These are phyloP conservation scores for Seira sanloemensis DNA, from an alignment of 2,888 invertebrate genomes.

Conservation along the genomic window DNA sequence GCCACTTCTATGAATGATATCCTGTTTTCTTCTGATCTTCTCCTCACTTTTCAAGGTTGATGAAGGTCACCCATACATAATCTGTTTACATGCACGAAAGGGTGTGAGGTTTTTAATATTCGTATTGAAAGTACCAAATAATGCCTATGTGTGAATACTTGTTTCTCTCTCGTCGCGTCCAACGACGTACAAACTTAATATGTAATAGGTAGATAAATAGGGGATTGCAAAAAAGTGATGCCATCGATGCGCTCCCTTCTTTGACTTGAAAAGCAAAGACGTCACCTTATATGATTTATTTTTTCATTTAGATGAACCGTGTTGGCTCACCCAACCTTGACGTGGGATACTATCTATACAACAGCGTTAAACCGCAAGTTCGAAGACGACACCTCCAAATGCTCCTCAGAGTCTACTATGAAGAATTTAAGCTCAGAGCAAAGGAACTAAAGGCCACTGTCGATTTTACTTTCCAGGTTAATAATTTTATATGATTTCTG, in stretches of 20 bases:
- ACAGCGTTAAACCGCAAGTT: slow-evolving; percentile 61
- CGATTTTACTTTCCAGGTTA: slow-evolving; percentile 59
- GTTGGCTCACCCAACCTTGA: slow-evolving; percentile 66
- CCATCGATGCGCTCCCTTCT: neutral
- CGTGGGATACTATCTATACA: slow-evolving; percentile 64
- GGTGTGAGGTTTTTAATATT: neutral
- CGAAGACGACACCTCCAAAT: slow-evolving; percentile 35
- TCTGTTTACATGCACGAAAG: too few relatives aligned
- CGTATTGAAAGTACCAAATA: neutral
- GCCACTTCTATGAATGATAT: neutral
- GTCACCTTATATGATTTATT: too few relatives aligned
- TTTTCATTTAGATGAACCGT: slow-evolving; percentile 58
- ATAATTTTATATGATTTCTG: too few relatives aligned
- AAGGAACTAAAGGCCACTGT: slow-evolving; percentile 45
- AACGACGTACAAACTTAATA: too few relatives aligned
- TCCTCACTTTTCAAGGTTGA: slow-evolving; percentile 37
- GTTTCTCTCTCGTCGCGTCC: too few relatives aligned
- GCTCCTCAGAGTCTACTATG: slow-evolving; percentile 56
- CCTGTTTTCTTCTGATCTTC: neutral
- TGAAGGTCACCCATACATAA: slow-evolving; percentile 19
- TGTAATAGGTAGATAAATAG: too few relatives aligned
- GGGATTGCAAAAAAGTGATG: too few relatives aligned
- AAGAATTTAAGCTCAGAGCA: slow-evolving; percentile 58
- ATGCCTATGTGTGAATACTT: too few relatives aligned
- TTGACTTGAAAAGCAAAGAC: neutral